Percentiles rank a stretch among this genome's conserved stretches.
Conservation (phyloP, 2,888 invertebrate genomes). For the Troides helena region DNA sequence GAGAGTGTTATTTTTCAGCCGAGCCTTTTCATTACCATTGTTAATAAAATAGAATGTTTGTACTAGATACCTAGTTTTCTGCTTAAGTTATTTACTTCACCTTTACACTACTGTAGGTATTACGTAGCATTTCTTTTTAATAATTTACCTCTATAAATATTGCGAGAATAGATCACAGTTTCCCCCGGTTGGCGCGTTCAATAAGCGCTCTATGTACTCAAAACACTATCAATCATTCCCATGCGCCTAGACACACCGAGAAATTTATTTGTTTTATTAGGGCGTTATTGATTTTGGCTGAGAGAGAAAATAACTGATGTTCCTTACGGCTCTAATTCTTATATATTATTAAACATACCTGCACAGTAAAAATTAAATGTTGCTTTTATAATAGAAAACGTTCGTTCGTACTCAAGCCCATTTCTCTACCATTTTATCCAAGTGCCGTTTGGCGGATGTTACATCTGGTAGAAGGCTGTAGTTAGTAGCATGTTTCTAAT, state of each 20-base stretch:
- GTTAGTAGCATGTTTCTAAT: too few relatives aligned
- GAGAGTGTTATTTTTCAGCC: constrained; percentile 46
- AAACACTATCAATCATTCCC: constrained; percentile 75
- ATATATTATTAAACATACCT: background rate
- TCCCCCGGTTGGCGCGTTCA: constrained; percentile 55
- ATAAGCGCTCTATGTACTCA: constrained; percentile 66
- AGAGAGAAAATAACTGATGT: constrained; percentile 48
- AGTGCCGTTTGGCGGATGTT: too few relatives aligned
- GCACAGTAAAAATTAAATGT: too few relatives aligned
- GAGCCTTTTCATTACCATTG: constrained; percentile 42
- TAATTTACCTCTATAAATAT: constrained; percentile 44
- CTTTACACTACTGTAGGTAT: constrained; percentile 8
- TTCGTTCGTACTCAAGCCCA: too few relatives aligned
- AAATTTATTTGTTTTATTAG: constrained; percentile 69
- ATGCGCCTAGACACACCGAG: constrained; percentile 61
- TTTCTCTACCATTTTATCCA: too few relatives aligned
- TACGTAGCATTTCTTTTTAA: constrained; percentile 38
- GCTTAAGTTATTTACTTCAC: constrained; percentile 13
- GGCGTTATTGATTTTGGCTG: constrained; percentile 68
- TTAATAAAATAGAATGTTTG: constrained; percentile 33
- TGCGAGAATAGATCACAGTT: constrained; percentile 44
- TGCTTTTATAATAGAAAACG: too few relatives aligned
- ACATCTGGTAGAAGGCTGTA: too few relatives aligned
- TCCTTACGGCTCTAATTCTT: constrained; percentile 11
- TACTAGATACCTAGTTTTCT: constrained; percentile 12